Evolutionary conservation across 2,888 invertebrate genomes (phyloP), one percentile per base, ranked within the genome.

Genomic region (Autographa pulchrina): DNA sequence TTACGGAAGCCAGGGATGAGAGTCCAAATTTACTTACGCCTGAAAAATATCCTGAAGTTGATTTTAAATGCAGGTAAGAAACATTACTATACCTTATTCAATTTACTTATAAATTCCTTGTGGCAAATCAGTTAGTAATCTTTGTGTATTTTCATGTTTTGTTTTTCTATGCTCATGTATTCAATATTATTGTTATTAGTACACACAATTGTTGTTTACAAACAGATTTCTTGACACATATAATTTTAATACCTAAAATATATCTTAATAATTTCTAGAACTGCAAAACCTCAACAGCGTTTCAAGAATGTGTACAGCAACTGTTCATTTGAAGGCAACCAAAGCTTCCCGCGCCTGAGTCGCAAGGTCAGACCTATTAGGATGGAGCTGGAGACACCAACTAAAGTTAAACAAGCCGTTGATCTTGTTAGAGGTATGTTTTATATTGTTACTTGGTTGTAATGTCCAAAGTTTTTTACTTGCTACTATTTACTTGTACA

Each of bases 261-360:
- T 11, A 0, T 18, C 62, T 20, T 48, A 56, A n/a, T 54, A 20
- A 11, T 43, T 88, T 87, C 31, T 84, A 95, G 96, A 84, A 94
- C 94, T 20, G 91, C 88, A 74, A 95, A 93, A 82, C 85, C 91
- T 38, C 85, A 90, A 62, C 75, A 78, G 59, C 89, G 88, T 75
- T 84, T 86, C 70, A 85, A 81, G 73, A 84, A 92, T 91, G 94
- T 88, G 68, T 91, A 88, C 81, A 87, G 82, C 62, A 90, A 94
- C 85, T 92, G 89, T 79, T 96, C 96, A 38, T 97, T 96, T 92
- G 97, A 97, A 86, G 94, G 93, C 25, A 97, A 97, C 89, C 97
- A 97, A 89, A 97, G 97, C 79, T 97, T 96, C 86, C 97, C 97
- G n/a, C 81, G 94, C 60, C 82, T 96, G 86, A 95, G 85, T 67